Conservation (phyloP, 2,113 vertebrate species). For the Ciconia maguari region DNA sequence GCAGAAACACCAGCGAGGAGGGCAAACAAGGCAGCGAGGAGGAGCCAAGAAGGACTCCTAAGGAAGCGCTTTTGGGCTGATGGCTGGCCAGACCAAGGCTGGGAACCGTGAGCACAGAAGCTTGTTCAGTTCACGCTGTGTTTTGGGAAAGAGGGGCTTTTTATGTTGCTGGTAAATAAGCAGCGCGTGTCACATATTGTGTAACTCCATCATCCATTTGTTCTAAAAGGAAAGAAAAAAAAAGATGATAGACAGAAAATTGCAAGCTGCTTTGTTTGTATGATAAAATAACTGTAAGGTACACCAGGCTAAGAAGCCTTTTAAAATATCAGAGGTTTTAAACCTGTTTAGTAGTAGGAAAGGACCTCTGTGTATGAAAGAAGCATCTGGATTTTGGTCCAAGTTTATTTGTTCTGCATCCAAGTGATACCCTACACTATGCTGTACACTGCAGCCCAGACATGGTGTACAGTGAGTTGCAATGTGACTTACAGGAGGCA, state of each 20-base stretch:
- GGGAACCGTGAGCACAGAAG: not conserved
- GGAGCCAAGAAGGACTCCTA: not conserved
- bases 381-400: not conserved
- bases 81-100: not conserved
- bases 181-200: not conserved
- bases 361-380: not conserved
- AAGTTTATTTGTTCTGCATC: not conserved
- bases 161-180: conserved; percentile 31
- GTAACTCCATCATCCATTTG: conserved; percentile 22
- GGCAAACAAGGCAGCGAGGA: not conserved
- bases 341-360: not conserved
- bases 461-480: accelerated
- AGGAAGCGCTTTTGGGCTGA: not conserved
- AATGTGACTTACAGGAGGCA: not conserved
- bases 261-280: not conserved
- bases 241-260: conserved; percentile 3
- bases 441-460: not conserved
- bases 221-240: not conserved
- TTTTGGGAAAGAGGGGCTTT: not conserved
- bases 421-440: not conserved
- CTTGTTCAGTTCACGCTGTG: not conserved
- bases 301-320: not conserved
- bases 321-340: not conserved
- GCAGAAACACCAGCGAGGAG: not conserved
- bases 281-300: not conserved